Conservation (phyloP, 2,888 invertebrate genomes). For the Petrolisthes manimaculis region DNA sequence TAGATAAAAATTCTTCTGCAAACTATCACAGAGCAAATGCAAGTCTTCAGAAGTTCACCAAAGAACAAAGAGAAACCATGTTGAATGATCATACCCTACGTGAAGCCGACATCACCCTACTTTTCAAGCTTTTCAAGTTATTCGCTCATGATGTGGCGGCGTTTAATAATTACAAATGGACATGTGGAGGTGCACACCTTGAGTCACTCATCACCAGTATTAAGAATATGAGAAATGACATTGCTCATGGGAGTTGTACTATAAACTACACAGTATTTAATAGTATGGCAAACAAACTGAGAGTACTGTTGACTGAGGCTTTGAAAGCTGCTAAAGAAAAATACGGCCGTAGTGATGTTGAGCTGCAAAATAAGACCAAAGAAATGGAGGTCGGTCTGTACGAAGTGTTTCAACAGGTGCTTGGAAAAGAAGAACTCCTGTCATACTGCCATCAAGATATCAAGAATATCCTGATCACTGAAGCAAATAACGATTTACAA, state of each 20-base stretch:
- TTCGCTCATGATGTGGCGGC: constrained; percentile 5
- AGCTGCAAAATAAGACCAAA: not conserved
- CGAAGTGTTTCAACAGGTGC: constrained; percentile 12
- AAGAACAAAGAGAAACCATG: not conserved
- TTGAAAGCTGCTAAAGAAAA: not conserved
- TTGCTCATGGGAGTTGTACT: not conserved
- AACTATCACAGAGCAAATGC: not conserved
- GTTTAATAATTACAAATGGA: not conserved
- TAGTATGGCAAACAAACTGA: not conserved
- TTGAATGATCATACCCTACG: not conserved
- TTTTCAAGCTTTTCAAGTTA: constrained; percentile 15
- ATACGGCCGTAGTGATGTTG: not conserved
- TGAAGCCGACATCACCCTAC: constrained; percentile 9
- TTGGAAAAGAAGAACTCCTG: constrained; percentile 20
- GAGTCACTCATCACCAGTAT: constrained; percentile 10
- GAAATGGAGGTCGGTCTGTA: constrained; percentile 6
- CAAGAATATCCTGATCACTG: constrained; percentile 4
- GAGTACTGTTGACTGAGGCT: not conserved
- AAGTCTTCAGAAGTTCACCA: too few species aligned
- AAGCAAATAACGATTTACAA: not conserved
- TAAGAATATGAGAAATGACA: constrained; percentile 28
- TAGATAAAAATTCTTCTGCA: not conserved
- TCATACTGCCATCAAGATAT: not conserved
- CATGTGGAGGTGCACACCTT: not conserved
- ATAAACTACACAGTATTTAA: not conserved